A percentile compares a stretch with the other conserved stretches of the same genome.
Conservation (phyloP, 2,888 invertebrate species). For the Eutolmus rufibarbis region DNA sequence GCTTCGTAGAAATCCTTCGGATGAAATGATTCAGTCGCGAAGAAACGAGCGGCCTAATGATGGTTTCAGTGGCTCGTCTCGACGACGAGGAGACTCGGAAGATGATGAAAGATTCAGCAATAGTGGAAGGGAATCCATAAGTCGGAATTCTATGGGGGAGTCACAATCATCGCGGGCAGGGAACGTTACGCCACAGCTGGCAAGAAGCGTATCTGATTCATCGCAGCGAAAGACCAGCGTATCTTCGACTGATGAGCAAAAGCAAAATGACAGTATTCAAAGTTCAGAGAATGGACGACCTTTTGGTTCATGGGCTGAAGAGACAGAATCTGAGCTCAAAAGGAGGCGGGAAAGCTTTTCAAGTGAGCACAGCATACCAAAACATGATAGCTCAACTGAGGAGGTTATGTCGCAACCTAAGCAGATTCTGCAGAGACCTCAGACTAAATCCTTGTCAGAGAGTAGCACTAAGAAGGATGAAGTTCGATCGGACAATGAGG, state of each 20-base stretch:
- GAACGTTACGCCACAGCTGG: slow-evolving; percentile 53
- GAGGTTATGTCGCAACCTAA: slow-evolving; percentile 60
- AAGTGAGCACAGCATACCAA: slow-evolving; percentile 47
- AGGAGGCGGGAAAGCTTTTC: slow-evolving; percentile 60
- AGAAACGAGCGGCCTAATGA: background rate
- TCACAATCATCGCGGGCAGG: slow-evolving; percentile 50
- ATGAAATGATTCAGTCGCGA: slow-evolving; percentile 47
- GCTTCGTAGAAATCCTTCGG: slow-evolving; percentile 49
- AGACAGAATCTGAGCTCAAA: slow-evolving; percentile 58
- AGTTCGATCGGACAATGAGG: slow-evolving; percentile 16
- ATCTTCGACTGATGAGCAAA: slow-evolving; percentile 58
- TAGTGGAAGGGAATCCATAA: slow-evolving; percentile 49
- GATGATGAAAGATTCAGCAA: slow-evolving; percentile 52
- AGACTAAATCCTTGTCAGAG: slow-evolving; percentile 55
- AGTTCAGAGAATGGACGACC: slow-evolving; percentile 45
- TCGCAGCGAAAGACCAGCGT: slow-evolving; percentile 63
- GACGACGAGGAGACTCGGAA: slow-evolving; percentile 51
- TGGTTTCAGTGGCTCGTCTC: background rate
- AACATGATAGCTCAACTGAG: slow-evolving; percentile 50
- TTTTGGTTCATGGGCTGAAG: slow-evolving; percentile 64
- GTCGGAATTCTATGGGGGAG: slow-evolving; percentile 49
- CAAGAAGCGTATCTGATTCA: slow-evolving; percentile 63
- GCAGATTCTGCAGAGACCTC: slow-evolving; percentile 60
- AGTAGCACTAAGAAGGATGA: slow-evolving; percentile 49
- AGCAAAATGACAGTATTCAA: slow-evolving; percentile 50